These are phyloP conservation scores for Scaptomyza graminum DNA, from an alignment of 1,140 invertebrate species.

Conservation along the genomic window DNA sequence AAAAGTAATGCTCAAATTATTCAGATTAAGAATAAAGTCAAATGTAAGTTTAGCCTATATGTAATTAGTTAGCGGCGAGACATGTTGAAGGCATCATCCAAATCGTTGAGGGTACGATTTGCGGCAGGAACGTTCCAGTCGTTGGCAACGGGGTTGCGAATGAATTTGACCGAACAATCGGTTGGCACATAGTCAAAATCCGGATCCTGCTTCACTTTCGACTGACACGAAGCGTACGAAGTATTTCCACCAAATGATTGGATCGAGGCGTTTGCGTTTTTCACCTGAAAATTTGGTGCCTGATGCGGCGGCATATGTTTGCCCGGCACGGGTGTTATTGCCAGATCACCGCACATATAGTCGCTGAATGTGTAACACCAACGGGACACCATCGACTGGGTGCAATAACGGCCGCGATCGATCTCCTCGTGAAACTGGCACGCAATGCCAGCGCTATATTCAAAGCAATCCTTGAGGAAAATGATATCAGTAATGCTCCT, in stretches of 20 bases:
- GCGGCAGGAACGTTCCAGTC: conserved; percentile 18
- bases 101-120: not conserved
- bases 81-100: conserved; percentile 15
- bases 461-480: conserved; percentile 61
- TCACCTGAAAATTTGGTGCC: conserved; percentile 27
- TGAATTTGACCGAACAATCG: conserved; percentile 14
- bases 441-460: conserved; percentile 58
- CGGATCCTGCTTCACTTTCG: conserved; percentile 8
- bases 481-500: conserved; percentile 48
- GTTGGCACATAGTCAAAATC: conserved; percentile 5
- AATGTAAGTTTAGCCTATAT: too few species aligned
- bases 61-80: not conserved
- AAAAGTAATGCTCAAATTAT: too few species aligned
- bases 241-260: not conserved
- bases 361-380: conserved; percentile 73
- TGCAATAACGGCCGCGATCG: conserved; percentile 69
- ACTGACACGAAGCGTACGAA: conserved; percentile 14
- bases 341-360: conserved; percentile 68
- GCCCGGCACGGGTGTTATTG: conserved; percentile 53
- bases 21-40: too few species aligned
- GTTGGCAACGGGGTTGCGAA: not conserved
- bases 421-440: conserved; percentile 70
- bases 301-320: conserved; percentile 53
- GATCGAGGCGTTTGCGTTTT: not conserved
- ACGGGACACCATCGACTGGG: conserved; percentile 61